Evolutionary conservation across 2,113 vertebrate species (phyloP).

Genomic region (Cygnus atratus): DNA sequence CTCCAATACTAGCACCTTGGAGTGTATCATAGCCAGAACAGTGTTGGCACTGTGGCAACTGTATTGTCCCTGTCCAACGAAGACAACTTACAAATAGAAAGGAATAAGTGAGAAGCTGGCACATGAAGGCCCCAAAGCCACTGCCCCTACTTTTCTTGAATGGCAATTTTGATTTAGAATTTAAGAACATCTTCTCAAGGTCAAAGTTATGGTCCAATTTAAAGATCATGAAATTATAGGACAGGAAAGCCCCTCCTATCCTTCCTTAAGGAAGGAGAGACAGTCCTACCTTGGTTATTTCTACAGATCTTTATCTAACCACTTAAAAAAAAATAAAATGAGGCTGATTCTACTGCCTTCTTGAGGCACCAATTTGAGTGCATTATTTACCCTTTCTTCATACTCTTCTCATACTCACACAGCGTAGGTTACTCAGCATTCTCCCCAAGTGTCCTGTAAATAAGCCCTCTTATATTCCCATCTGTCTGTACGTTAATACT

Average conservation of each 20-base stretch:
- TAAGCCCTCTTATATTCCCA: background rate
- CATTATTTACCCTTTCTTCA: background rate
- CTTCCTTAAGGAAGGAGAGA: background rate
- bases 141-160: background rate
- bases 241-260: background rate
- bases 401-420: background rate
- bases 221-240: background rate
- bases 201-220: conserved; percentile 16
- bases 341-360: background rate
- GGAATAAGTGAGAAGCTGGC: background rate
- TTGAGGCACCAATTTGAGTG: background rate
- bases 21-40: background rate
- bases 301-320: background rate
- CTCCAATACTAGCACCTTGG: background rate
- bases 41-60: background rate
- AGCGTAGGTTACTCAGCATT: background rate
- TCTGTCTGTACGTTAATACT: background rate
- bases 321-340: background rate
- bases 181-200: background rate
- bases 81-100: background rate
- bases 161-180: conserved; percentile 19
- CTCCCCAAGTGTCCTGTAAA: background rate
- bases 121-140: background rate
- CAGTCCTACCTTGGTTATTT: background rate
- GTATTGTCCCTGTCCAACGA: background rate